phyloP scores from a whole-genome alignment of 1,140 invertebrate genomes.

The Leptoteleia sp. region DNA sequence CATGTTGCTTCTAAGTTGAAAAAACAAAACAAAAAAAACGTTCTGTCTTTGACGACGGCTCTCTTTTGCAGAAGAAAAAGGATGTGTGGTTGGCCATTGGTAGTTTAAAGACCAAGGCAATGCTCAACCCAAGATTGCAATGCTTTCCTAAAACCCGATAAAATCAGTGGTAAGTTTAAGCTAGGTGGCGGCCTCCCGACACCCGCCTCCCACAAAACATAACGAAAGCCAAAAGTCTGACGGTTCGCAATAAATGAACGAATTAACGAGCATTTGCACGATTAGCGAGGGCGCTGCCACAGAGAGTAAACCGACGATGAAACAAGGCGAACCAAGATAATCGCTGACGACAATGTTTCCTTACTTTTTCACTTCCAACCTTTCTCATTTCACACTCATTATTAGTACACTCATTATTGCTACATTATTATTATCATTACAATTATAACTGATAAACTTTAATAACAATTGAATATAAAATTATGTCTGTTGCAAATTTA shows the following conservation, averaged over 20 bases:
- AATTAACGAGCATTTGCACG: constrained; percentile 20
- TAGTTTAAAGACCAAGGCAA: constrained; percentile 81
- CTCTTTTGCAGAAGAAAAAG: constrained; percentile 82
- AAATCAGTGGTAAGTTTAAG: constrained; percentile 79
- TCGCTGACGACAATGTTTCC: constrained; percentile 5
- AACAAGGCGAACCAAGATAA: neutral
- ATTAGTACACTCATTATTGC: neutral
- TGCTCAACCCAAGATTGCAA: constrained; percentile 81
- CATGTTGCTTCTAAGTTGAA: constrained; percentile 77
- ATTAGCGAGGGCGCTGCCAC: constrained; percentile 17
- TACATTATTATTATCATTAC: neutral
- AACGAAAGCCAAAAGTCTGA: constrained; percentile 10
- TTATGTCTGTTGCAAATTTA: constrained; percentile 67
- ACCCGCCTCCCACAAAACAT: constrained; percentile 14
- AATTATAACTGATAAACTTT: constrained; percentile 3
- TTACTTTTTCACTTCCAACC: constrained; percentile 31
- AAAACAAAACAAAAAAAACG: too few relatives aligned
- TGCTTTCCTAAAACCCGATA: constrained; percentile 81
- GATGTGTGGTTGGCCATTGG: constrained; percentile 81
- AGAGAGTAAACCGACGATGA: neutral
- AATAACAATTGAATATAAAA: constrained; percentile 8
- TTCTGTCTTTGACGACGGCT: constrained; percentile 81
- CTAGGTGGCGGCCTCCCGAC: constrained; percentile 62
- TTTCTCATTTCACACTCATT: constrained; percentile 17
- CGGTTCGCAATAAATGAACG: constrained; percentile 12